Evolutionary conservation across 2,797 vertebrate species (phyloP).

Genomic region (Neoniphon sammara): DNA sequence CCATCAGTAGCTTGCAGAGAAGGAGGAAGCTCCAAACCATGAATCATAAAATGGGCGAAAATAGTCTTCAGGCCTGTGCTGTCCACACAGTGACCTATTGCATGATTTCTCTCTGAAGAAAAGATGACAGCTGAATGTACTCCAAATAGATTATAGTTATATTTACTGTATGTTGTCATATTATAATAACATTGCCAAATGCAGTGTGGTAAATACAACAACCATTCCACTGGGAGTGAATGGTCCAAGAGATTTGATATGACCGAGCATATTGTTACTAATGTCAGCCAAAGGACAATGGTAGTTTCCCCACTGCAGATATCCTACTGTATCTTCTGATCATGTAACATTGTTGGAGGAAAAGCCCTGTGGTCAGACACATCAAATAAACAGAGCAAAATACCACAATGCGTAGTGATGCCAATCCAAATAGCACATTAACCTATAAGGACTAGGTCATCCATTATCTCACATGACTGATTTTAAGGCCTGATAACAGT

Average conservation of each 20-base stretch:
- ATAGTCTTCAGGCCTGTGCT: background rate
- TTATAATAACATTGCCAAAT: background rate
- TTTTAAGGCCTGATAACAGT: background rate
- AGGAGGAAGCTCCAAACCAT: background rate
- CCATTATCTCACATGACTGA: background rate
- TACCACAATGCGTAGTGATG: too few species aligned
- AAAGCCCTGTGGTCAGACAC: too few species aligned
- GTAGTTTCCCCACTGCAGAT: background rate
- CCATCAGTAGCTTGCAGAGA: conserved; percentile 14
- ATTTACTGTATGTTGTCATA: too few species aligned
- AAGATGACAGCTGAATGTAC: conserved; percentile 11
- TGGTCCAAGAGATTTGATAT: background rate
- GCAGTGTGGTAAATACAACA: background rate
- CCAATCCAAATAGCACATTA: too few species aligned
- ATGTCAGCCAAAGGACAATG: background rate
- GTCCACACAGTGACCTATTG: conserved; percentile 8
- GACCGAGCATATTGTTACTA: background rate
- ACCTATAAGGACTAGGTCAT: too few species aligned
- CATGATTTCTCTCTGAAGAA: background rate
- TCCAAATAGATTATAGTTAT: background rate
- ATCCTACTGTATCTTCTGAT: background rate
- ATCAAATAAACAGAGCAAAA: too few species aligned
- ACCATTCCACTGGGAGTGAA: background rate
- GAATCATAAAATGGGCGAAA: background rate
- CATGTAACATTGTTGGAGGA: background rate